These are phyloP conservation scores for Jaculus jaculus DNA, from an alignment of 2,113 vertebrate species.

Conservation along the genomic window DNA sequence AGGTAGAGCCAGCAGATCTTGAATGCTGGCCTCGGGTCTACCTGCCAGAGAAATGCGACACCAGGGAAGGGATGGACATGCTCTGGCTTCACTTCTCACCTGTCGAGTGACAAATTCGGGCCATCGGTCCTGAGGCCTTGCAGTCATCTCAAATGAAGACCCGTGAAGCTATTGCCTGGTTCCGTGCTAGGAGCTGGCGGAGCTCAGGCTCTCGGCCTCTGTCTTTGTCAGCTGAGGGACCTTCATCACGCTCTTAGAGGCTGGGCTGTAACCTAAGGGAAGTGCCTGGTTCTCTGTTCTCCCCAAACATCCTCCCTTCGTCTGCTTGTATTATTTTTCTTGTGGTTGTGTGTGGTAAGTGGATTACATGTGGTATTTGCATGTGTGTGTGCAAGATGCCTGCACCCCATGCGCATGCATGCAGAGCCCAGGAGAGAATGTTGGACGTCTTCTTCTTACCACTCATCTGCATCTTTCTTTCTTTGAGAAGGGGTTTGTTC, in stretches of 20 bases:
- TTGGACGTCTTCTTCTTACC: no score
- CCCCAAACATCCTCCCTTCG: slow-evolving; percentile 54
- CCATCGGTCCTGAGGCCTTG: neutral
- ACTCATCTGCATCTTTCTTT: no score
- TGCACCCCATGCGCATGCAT: no score
- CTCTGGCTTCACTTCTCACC: neutral
- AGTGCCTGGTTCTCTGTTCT: slow-evolving; percentile 52
- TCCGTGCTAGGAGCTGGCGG: neutral
- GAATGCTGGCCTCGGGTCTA: neutral
- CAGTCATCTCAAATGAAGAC: neutral
- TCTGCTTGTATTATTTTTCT: neutral
- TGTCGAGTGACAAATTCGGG: neutral
- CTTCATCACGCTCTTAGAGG: neutral
- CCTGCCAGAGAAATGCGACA: neutral
- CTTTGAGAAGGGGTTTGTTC: no score
- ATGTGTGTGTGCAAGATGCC: no score
- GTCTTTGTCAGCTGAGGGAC: neutral
- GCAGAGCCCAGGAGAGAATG: no score
- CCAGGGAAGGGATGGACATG: neutral
- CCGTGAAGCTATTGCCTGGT: neutral
- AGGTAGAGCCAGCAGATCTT: neutral
- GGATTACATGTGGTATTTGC: no score
- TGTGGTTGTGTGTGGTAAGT: no score
- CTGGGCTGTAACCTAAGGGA: slow-evolving; percentile 46
- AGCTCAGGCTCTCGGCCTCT: neutral